Percentiles rank a stretch among this genome's conserved stretches.
Evolutionary conservation across 2,888 invertebrate genomes (phyloP).

Genomic region (Apodemia mormo): DNA sequence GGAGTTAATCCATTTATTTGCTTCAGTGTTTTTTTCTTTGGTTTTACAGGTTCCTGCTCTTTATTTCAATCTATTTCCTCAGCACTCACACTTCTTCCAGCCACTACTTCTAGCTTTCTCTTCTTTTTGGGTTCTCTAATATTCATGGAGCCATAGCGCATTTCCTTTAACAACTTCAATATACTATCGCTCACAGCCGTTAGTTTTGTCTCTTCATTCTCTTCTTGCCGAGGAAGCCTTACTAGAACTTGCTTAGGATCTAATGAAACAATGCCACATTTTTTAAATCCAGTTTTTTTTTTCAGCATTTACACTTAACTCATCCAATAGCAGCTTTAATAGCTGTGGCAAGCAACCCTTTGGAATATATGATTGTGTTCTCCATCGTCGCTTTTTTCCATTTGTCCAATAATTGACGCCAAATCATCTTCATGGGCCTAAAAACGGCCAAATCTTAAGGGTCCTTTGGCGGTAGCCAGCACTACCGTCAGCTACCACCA

Average conservation of each 20-base stretch:
- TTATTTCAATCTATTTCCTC: not conserved
- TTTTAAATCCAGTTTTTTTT: not conserved
- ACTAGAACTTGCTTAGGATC: no score
- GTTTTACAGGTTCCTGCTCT: not conserved
- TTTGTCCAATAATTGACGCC: conserved; percentile 38
- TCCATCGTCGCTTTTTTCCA: conserved; percentile 28
- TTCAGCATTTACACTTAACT: conserved; percentile 4
- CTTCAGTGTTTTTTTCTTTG: not conserved
- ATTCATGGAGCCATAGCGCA: conserved; percentile 14
- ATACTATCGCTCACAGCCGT: not conserved
- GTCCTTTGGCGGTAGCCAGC: no score
- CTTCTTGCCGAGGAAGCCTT: not conserved
- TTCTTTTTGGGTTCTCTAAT: conserved; percentile 12
- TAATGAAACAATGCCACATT: not conserved
- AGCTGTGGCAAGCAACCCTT: conserved; percentile 36
- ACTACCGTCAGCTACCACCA: no score
- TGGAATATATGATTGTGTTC: conserved; percentile 24
- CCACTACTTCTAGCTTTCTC: conserved; percentile 7
- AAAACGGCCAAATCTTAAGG: no score
- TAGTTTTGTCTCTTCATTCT: not conserved
- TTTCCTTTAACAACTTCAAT: conserved; percentile 12
- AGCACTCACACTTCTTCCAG: conserved; percentile 1
- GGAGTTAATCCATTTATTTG: not conserved
- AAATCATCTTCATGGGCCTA: no score
- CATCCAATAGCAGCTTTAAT: conserved; percentile 31